Conservation (phyloP, 1,140 invertebrate species). For the Halesus radiatus region DNA sequence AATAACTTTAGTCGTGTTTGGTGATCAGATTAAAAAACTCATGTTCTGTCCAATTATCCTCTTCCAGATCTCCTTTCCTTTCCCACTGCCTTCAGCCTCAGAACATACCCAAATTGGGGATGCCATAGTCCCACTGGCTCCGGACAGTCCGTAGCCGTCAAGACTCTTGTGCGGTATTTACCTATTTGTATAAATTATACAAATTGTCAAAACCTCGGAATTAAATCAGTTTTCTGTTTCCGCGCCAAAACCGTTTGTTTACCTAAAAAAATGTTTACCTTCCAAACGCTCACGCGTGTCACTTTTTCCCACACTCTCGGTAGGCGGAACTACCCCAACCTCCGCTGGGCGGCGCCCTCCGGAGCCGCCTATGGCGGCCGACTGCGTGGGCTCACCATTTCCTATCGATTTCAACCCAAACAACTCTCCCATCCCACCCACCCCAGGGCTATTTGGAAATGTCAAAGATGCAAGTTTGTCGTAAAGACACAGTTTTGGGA, state of each 20-base stretch:
- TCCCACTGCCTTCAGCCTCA: too few relatives aligned
- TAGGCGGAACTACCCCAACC: conserved; percentile 9
- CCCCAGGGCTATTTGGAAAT: background rate
- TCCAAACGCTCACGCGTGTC: background rate
- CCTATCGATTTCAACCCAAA: conserved; percentile 16
- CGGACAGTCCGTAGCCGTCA: too few relatives aligned
- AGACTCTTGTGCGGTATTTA: too few relatives aligned
- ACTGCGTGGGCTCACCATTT: background rate
- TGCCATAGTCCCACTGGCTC: too few relatives aligned
- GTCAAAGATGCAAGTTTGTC: conserved; percentile 26
- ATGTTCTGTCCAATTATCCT: too few relatives aligned
- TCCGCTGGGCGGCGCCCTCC: conserved; percentile 10
- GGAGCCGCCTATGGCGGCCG: background rate
- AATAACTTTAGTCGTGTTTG: too few relatives aligned
- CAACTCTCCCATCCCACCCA: background rate
- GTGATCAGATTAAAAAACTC: too few relatives aligned
- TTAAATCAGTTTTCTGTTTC: background rate
- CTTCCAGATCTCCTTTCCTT: too few relatives aligned
- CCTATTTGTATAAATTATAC: too few relatives aligned
- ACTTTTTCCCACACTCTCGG: background rate
- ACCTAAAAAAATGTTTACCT: background rate
- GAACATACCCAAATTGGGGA: too few relatives aligned
- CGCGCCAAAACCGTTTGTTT: too few relatives aligned
- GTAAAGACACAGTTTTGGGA: background rate
- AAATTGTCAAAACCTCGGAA: too few relatives aligned